A percentile compares a stretch with the other conserved stretches of the same genome.
phyloP scores from a whole-genome alignment of 2,888 invertebrate genomes.

The Hydroisotoma schaefferi region DNA sequence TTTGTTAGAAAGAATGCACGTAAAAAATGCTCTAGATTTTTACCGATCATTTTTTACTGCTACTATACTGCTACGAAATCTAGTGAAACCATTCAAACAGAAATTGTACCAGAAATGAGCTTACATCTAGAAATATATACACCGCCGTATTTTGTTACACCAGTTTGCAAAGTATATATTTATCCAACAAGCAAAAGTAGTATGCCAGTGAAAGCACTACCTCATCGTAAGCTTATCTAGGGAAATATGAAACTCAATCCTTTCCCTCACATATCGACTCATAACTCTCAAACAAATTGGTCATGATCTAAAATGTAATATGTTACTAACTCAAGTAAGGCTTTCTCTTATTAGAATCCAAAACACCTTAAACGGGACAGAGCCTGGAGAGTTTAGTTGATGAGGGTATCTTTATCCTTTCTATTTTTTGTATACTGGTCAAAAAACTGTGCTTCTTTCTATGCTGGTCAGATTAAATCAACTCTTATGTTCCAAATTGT shows the following conservation, averaged over 20 bases:
- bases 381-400: too few relatives aligned
- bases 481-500: too few relatives aligned
- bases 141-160: background rate
- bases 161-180: too few relatives aligned
- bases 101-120: background rate
- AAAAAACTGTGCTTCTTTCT: too few relatives aligned
- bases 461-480: too few relatives aligned
- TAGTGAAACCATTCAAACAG: too few relatives aligned
- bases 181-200: too few relatives aligned
- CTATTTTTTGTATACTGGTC: too few relatives aligned
- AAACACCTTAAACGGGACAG: too few relatives aligned
- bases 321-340: constrained; percentile 12
- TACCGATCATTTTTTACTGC: constrained; percentile 6
- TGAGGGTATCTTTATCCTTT: too few relatives aligned
- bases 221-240: background rate
- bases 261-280: constrained; percentile 8
- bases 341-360: background rate
- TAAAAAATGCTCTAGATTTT: background rate
- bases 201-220: background rate
- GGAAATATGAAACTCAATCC: constrained; percentile 2
- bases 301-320: constrained; percentile 39
- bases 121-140: background rate
- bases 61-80: too few relatives aligned
- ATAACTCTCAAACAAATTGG: constrained; percentile 33
- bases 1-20: background rate